Base-by-base conservation (phyloP, 2,113 vertebrate genomes). In the Pao palembangensis region DNA sequence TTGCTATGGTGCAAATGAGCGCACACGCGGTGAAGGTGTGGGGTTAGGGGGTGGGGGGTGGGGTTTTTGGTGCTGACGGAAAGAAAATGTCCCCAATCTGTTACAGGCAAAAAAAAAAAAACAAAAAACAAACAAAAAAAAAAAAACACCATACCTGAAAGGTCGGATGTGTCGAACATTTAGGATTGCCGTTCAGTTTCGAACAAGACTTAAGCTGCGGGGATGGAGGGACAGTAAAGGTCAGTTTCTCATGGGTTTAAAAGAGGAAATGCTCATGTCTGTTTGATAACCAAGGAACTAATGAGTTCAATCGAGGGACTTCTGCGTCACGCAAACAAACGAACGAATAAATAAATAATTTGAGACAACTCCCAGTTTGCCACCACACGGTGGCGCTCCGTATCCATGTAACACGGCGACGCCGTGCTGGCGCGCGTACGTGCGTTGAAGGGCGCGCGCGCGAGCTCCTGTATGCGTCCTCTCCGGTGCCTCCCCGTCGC, bases 311-410 rank as follows among this genome's bases (percentile, higher is more conserved):
- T 23, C 21, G 21, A 3, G 21, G 2, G 21, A 23, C 21, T 23
- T 23, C 21, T 23, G 21, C 21, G 21, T 23, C 21, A 23, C 21
- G 25, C 25, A 28, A 28, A 28, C 25, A 28, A 28, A 28, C 25
- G 5, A 28, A 28, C 25, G 11, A 12, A 38, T 11, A 38, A 12
- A 38, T 38, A 38, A 12, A 38, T 38, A 8, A n/a, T 47, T 2
- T 43, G 23, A 43, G 75, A 21, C 55, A 51, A 53, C 58, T 69
- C 61, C 67, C 46, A 44, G n/a, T 2, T 23, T 2, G 0, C 3
- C 1, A 12, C 78, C 85, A 73, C 66, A 61, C 80, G 87, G 77
- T 82, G 87, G 81, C 82, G 85, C 84, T 71, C 76, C 49, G 13
- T 23, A 13, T 54, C 81, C 59, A 73, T 4, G 28, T 47, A 68